Percentiles rank a stretch among this genome's conserved stretches.
These are phyloP conservation scores for Drosophila nr. fundita DNA, from an alignment of 2,888 invertebrate genomes.

Conservation along the genomic window DNA sequence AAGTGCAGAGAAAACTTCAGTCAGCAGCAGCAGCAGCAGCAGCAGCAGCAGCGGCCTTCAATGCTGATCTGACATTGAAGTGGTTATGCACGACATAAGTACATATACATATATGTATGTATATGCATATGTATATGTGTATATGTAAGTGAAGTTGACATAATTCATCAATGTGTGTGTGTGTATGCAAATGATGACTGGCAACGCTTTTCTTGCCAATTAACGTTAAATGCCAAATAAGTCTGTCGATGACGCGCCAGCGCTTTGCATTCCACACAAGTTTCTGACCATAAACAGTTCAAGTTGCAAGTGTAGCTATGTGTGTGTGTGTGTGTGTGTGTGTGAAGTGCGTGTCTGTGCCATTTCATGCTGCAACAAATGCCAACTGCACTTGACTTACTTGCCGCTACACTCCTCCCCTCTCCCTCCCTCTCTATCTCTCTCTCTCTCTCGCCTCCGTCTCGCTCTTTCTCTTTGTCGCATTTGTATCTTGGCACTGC, in stretches of 20 bases:
- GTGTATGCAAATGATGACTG: constrained; percentile 59
- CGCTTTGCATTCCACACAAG: constrained; percentile 63
- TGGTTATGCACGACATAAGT: constrained; percentile 33
- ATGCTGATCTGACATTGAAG: constrained; percentile 73
- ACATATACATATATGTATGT: constrained; percentile 4
- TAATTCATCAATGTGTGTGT: constrained; percentile 62
- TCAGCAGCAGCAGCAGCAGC: constrained; percentile 47
- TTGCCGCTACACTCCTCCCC: constrained; percentile 32
- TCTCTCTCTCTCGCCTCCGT: constrained; percentile 9
- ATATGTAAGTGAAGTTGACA: constrained; percentile 58
- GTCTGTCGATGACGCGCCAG: constrained; percentile 68
- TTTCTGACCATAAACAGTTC: constrained; percentile 59
- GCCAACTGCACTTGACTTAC: constrained; percentile 73
- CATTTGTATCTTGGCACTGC: constrained; percentile 9
- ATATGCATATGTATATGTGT: constrained; percentile 9
- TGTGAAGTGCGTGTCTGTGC: constrained; percentile 51
- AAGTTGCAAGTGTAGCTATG: constrained; percentile 10
- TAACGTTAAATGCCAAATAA: constrained; percentile 70
- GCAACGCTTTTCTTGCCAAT: constrained; percentile 67
- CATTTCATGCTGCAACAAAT: constrained; percentile 78
- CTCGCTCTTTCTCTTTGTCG: constrained; percentile 15
- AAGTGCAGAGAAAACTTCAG: constrained; percentile 57
- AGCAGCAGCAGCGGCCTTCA: constrained; percentile 64
- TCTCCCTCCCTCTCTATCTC: constrained; percentile 6
- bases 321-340: constrained; percentile 24